Percentiles rank a stretch among this genome's conserved stretches.
Conservation (phyloP, 2,113 vertebrate species). For the Nothocercus nigrocapillus region DNA sequence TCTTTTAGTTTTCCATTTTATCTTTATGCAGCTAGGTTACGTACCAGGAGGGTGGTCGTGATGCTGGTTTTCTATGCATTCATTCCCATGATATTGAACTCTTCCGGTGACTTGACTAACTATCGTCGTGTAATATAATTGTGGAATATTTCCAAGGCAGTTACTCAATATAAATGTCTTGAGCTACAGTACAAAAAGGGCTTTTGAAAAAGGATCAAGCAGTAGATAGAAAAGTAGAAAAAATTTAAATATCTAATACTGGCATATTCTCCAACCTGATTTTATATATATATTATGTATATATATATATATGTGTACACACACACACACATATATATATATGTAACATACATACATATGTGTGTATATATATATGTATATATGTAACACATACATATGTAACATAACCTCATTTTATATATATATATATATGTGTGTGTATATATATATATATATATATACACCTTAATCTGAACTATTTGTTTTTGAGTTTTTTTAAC, state of each 20-base stretch:
- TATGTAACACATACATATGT: no score
- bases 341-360: no score
- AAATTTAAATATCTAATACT: not conserved
- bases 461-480: not conserved
- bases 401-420: no score
- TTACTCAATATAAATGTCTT: not conserved
- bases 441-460: no score
- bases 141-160: not conserved
- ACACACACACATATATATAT: no score
- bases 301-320: no score
- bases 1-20: not conserved
- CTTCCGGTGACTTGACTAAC: not conserved
- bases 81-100: not conserved
- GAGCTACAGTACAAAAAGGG: not conserved
- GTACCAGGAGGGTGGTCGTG: not conserved
- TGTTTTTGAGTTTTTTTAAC: not conserved
- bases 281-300: no score
- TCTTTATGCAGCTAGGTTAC: not conserved
- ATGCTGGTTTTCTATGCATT: not conserved
- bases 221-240: not conserved
- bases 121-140: not conserved
- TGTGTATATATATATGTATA: no score
- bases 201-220: not conserved
- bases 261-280: not conserved
- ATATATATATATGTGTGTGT: no score